Evolutionary conservation across 2,888 invertebrate species (phyloP).

Genomic region (Tolmerus cingulatus): DNA sequence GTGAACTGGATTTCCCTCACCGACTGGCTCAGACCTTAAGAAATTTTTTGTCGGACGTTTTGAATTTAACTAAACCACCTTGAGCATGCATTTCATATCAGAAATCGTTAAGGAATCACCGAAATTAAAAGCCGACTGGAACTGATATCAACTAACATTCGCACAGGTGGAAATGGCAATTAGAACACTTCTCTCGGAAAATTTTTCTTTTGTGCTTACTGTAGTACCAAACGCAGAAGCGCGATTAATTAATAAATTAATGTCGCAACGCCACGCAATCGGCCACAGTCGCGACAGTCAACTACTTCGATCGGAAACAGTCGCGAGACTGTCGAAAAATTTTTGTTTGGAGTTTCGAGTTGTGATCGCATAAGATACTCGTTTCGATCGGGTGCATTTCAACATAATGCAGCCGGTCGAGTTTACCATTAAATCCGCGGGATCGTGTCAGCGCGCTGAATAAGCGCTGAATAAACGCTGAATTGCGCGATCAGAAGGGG

Average conservation of each 20-base stretch:
- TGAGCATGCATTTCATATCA: conserved; percentile 34
- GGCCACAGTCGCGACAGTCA: conserved; percentile 5
- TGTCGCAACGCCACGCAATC: not conserved
- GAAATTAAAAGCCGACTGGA: not conserved
- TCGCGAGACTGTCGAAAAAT: conserved; percentile 42
- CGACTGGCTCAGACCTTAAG: conserved; percentile 7
- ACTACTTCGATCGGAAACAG: conserved; percentile 42
- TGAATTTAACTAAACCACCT: conserved; percentile 42
- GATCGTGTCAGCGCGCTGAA: not conserved
- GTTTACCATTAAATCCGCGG: not conserved
- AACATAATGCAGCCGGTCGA: not conserved
- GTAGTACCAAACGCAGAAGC: not conserved
- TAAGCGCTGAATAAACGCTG: conserved; percentile 22
- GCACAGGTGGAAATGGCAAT: not conserved
- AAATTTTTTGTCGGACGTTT: conserved; percentile 10
- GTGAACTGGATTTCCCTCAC: conserved; percentile 10
- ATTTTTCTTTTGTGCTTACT: not conserved
- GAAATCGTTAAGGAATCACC: not conserved
- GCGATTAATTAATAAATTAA: not conserved
- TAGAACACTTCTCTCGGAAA: not conserved
- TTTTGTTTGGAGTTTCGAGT: not conserved
- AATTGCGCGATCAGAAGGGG: not conserved
- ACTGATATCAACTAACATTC: not conserved
- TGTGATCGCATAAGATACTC: not conserved
- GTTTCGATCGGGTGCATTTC: conserved; percentile 1